Evolutionary conservation across 1,140 invertebrate genomes (phyloP).

Genomic region (Aphaenogaster rudis): DNA sequence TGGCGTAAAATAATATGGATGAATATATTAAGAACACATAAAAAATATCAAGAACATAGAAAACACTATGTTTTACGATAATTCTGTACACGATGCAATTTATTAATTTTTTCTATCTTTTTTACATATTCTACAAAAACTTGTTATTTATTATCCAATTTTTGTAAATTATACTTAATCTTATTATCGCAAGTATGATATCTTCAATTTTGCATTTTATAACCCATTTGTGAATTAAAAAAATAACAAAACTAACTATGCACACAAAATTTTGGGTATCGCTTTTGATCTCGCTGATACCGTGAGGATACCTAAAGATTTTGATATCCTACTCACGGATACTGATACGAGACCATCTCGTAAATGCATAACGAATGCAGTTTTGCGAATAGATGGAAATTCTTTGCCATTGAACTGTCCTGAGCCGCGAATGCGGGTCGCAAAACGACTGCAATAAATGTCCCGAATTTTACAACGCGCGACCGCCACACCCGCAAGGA

Average conservation of each 20-base stretch:
- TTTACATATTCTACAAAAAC: background rate
- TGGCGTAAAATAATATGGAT: background rate
- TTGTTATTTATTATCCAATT: background rate
- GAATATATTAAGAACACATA: background rate
- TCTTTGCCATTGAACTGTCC: constrained; percentile 12
- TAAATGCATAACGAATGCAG: background rate
- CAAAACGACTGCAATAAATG: constrained; percentile 40
- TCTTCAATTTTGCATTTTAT: background rate
- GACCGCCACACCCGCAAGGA: constrained; percentile 30
- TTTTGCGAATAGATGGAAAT: constrained; percentile 25
- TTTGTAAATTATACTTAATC: constrained; percentile 12
- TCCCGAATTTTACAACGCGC: constrained; percentile 37
- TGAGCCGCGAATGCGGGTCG: background rate
- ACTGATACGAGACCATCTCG: background rate
- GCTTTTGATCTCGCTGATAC: background rate
- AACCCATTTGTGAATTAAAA: background rate
- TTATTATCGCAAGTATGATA: background rate
- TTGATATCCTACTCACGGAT: background rate
- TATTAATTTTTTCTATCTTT: background rate
- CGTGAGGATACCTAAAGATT: background rate
- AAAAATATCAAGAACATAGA: background rate
- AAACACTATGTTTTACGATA: background rate
- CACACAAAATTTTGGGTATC: background rate
- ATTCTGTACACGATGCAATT: background rate
- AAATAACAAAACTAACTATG: background rate